These are phyloP conservation scores for Trypoxylon attenuatum DNA, from an alignment of 2,888 invertebrate species.

Conservation along the genomic window DNA sequence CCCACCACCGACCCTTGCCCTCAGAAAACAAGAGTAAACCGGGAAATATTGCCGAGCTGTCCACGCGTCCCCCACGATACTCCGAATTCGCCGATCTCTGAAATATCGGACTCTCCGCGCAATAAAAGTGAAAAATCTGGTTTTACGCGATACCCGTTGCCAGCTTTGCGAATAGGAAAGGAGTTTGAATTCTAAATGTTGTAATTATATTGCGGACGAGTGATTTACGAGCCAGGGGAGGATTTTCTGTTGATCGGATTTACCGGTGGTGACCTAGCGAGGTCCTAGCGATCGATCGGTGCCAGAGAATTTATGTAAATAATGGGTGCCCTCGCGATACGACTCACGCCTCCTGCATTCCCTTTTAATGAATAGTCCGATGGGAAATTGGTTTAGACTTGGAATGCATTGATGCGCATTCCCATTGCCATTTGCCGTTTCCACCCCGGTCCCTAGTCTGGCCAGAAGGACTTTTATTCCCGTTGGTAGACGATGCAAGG, in stretches of 20 bases:
- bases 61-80: background rate
- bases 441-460: too few relatives aligned
- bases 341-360: background rate
- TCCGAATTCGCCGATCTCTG: too few relatives aligned
- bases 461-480: too few relatives aligned
- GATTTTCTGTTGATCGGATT: slow-evolving; percentile 8
- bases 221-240: background rate
- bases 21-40: background rate
- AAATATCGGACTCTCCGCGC: too few relatives aligned
- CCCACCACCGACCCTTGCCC: background rate
- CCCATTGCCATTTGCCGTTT: background rate
- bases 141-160: too few relatives aligned
- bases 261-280: background rate
- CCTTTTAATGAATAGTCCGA: slow-evolving; percentile 8
- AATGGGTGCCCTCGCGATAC: background rate
- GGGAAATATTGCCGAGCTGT: slow-evolving; percentile 1
- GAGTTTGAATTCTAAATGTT: too few relatives aligned
- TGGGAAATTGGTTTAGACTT: slow-evolving; percentile 9
- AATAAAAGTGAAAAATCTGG: too few relatives aligned
- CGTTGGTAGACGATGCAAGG: too few relatives aligned
- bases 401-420: slow-evolving; percentile 12
- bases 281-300: slow-evolving; percentile 15
- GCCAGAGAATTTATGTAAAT: slow-evolving; percentile 19
- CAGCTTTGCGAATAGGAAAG: too few relatives aligned
- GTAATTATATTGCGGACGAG: background rate